Base-by-base conservation (phyloP, 2,888 invertebrate species). In the Orchestes rusci region DNA sequence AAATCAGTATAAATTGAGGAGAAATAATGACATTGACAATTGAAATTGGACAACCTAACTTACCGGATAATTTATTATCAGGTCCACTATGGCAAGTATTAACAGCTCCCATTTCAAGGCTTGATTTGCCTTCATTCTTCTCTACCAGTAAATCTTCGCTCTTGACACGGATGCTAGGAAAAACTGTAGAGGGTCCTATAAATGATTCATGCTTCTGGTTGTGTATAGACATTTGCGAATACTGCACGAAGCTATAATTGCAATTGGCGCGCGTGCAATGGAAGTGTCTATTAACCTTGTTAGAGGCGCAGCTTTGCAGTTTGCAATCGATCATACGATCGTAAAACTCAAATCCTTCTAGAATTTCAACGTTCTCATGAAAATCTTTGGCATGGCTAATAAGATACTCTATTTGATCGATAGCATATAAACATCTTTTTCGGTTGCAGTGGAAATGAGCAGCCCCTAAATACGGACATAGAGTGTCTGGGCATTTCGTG, bases 371-470 rank as follows among this genome's bases (percentile, higher is more conserved):
- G 55, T 85, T 80, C 51, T 84, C 84, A 66, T 93, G 92, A 58
- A 86, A 87, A 65, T 91, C 90, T 59, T 85, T 80, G 66, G 87
- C 81, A 62, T 93, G 93, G 56, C 84, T 79, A 47, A 85, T 77
- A 56, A 92, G 76, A 27, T 83, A 78, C 50, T 84, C 81, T 45
- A 85, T 80, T 35, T 82, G 76, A 62, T 89, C 86, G 1, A 87
- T 84, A 7, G 86, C 81, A 59, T 86, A 90, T 61, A 87, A 82
- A 63, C 93, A 94, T 56, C 83, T 70, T 8, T 76, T 76, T 56
- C 88, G 83, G 31, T 81, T 82, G 70, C 93, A 94, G 64, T 94
- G 94, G 59, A 82, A 86, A 65, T 94, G 94, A 34, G 80, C 74
- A 51, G 79, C 76, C 3, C 79, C 74, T 43, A 80, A 68, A 49